Conservation (phyloP, 2,888 invertebrate genomes). For the Cephus nigrinus region DNA sequence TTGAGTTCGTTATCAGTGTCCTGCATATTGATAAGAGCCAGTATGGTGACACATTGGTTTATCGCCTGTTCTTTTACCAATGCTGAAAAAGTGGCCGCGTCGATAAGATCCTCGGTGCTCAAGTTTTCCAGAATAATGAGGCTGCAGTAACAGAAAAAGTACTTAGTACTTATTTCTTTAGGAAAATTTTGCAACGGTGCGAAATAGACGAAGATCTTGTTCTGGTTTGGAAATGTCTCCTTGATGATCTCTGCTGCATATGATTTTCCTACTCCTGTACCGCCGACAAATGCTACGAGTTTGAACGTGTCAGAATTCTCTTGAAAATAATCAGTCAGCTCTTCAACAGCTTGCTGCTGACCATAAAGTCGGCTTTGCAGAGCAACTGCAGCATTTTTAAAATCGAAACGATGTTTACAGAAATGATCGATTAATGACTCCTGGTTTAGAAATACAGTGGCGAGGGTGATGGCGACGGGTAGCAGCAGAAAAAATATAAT, state of each 20-base stretch:
- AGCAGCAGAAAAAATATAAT: slow-evolving; percentile 27
- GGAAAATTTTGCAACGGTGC: slow-evolving; percentile 33
- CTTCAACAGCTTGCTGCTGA: slow-evolving; percentile 42
- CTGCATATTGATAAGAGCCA: slow-evolving; percentile 53
- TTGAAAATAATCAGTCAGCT: slow-evolving; percentile 33
- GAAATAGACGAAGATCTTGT: slow-evolving; percentile 39
- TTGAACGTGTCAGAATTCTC: slow-evolving; percentile 35
- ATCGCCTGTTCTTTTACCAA: slow-evolving; percentile 26
- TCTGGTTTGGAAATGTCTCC: slow-evolving; percentile 35
- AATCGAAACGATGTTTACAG: slow-evolving; percentile 36
- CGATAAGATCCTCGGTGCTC: slow-evolving; percentile 35
- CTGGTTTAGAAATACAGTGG: slow-evolving; percentile 21
- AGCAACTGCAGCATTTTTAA: slow-evolving; percentile 38
- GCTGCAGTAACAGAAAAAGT: slow-evolving; percentile 47
- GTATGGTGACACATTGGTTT: slow-evolving; percentile 40
- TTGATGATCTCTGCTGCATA: slow-evolving; percentile 52
- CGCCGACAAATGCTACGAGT: slow-evolving; percentile 50
- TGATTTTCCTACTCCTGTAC: slow-evolving; percentile 60
- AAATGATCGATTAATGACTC: slow-evolving; percentile 2
- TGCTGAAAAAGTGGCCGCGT: slow-evolving; percentile 33
- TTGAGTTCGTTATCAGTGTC: slow-evolving; percentile 31
- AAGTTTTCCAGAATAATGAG: slow-evolving; percentile 57
- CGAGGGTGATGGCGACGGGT: slow-evolving; percentile 16
- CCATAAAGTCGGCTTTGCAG: slow-evolving; percentile 46
- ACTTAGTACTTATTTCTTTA: slow-evolving; percentile 23